Evolutionary conservation across 1,140 invertebrate genomes (phyloP).

Genomic region (Trichonephila inaurata): DNA sequence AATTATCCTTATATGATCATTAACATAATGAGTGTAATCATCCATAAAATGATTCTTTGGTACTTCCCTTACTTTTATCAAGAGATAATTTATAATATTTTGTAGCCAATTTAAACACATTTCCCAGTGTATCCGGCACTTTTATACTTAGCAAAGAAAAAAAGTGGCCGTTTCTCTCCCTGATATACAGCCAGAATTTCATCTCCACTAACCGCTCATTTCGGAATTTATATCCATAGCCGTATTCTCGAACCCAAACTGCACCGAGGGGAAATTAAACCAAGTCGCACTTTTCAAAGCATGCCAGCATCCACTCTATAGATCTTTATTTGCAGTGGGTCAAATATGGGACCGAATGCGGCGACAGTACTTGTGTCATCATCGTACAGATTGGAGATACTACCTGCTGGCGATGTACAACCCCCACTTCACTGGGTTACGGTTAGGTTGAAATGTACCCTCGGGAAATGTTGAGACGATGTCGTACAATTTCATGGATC

Average conservation of each 20-base stretch:
- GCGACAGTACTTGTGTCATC: background rate
- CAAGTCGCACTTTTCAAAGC: conserved; percentile 43
- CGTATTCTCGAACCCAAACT: background rate
- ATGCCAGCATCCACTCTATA: background rate
- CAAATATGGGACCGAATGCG: background rate
- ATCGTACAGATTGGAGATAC: background rate
- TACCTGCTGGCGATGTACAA: background rate
- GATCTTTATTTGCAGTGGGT: conserved; percentile 24
- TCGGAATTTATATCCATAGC: background rate
- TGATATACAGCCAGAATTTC: background rate
- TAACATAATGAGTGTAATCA: no score
- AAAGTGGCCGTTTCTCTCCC: no score
- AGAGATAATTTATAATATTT: no score
- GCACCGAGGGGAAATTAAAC: conserved; percentile 61
- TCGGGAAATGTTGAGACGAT: conserved; percentile 42
- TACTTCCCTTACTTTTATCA: no score
- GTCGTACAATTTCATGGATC: background rate
- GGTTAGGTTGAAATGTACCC: conserved; percentile 9
- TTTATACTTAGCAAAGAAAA: no score
- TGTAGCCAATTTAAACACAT: no score
- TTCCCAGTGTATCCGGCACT: no score
- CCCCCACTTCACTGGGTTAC: background rate
- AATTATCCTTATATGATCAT: no score
- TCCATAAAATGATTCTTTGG: no score
- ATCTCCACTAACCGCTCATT: background rate